Base-by-base conservation (phyloP, 2,113 vertebrate species). In the Lagopus leucura region DNA sequence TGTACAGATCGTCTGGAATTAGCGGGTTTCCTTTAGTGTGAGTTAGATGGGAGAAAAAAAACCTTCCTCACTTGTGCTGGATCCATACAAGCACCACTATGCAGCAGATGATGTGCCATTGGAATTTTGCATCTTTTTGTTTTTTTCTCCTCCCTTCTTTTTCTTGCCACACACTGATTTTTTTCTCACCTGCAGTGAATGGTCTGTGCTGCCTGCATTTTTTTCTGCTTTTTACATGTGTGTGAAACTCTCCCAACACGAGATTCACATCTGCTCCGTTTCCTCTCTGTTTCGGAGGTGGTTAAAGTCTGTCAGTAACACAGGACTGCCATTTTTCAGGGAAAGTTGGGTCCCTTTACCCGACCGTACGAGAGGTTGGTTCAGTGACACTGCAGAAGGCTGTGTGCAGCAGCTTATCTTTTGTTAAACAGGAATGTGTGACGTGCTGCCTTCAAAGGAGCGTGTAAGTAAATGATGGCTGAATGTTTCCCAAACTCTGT, bases 351-450 rank as follows among this genome's bases (percentile, higher is more conserved):
- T 5, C 27, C 45, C 89, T 27, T 25, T 17, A 12, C 6, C 24
- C 38, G 34, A 0, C 27, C 14, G 0, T 1, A 12, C n/a, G 58
- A 25, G 2, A 42, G 21, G 1, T 30, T 1, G 42, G 10, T 3
- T 10, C 52, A 2, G 2, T 6, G 73, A 16, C 43, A 6, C 43
- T 8, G 42, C 16, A 4, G 11, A 5, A 24, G 16, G 65, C 3
- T 1, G 40, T 3, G 28, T 6, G 40, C 30, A 20, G 42, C 3
- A 17, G 6, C 8, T 5, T 5, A 5, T 13, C 55, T 42, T 10
- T 7, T 25, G 65, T 27, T 40, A 27, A 12, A 8, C 1, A 2
- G 64, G 79, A 34, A 2, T 1, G n/a, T 8, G 16, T 8, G 55
- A 5, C 1, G 1, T 24, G 4, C 22, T 5, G 60, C 13, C 54